Evolutionary conservation across 1,140 invertebrate species (phyloP).

Genomic region (Asobara japonica): DNA sequence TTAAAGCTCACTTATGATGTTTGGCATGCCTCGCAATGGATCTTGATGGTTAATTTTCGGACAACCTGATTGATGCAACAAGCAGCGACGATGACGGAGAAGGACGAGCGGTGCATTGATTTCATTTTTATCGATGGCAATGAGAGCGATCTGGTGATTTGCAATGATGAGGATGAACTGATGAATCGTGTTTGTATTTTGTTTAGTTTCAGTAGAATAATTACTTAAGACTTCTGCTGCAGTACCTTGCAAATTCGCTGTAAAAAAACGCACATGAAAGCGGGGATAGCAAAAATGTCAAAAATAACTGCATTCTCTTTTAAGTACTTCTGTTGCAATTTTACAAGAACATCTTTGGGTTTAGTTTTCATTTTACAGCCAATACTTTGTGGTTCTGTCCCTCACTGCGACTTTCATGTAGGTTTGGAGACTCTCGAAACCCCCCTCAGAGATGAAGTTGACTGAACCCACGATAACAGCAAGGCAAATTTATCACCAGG

Average conservation of each 20-base stretch:
- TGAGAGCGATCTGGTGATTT: constrained; percentile 18
- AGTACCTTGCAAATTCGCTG: too few relatives aligned
- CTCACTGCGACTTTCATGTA: background rate
- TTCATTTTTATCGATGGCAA: constrained; percentile 28
- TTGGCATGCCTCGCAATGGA: too few relatives aligned
- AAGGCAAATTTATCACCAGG: background rate
- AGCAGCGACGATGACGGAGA: background rate
- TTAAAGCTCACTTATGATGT: background rate
- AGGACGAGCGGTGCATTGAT: background rate
- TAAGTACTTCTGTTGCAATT: too few relatives aligned
- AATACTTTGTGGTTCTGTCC: too few relatives aligned
- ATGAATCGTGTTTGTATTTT: constrained; percentile 19
- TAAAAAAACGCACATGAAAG: too few relatives aligned
- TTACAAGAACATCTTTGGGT: too few relatives aligned
- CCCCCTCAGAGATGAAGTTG: background rate
- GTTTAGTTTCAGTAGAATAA: background rate
- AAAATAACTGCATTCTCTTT: too few relatives aligned
- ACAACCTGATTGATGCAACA: background rate
- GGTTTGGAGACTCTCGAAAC: constrained; percentile 1
- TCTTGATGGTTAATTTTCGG: background rate
- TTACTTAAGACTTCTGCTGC: too few relatives aligned
- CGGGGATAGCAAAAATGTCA: too few relatives aligned
- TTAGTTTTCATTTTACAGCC: too few relatives aligned
- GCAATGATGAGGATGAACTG: constrained; percentile 23
- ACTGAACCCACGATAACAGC: constrained; percentile 6